These are phyloP conservation scores for Zonitis immaculata DNA, from an alignment of 2,888 invertebrate genomes.

Conservation along the genomic window DNA sequence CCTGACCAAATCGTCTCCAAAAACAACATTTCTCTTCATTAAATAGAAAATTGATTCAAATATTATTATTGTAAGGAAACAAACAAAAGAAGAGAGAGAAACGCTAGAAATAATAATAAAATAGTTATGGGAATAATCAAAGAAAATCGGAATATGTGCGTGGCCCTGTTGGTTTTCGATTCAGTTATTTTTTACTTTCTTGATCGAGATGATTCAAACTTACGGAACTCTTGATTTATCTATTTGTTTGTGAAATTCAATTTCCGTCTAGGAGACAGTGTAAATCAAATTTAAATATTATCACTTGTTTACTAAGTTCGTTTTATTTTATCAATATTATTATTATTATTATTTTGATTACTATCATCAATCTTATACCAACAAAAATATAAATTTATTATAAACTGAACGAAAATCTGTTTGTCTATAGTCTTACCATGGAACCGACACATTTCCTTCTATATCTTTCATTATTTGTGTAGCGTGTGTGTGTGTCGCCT, in stretches of 20 bases:
- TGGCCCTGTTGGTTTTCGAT: no score
- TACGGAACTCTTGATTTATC: conserved; percentile 32
- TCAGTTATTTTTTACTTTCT: no score
- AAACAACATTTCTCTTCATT: neutral
- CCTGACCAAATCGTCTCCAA: conserved; percentile 10
- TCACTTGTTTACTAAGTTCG: conserved; percentile 20
- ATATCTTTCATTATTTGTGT: no score
- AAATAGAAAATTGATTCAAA: conserved; percentile 7
- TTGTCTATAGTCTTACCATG: no score
- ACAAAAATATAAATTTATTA: conserved; percentile 14
- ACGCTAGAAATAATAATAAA: no score
- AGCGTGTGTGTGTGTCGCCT: no score
- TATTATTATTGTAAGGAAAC: neutral
- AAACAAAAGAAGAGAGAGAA: no score
- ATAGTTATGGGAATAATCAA: no score
- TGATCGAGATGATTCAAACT: conserved; percentile 16
- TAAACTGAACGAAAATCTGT: neutral
- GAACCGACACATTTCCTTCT: no score
- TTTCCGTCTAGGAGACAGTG: conserved; percentile 25
- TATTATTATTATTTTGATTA: conserved; percentile 1
- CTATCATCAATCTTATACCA: conserved; percentile 8
- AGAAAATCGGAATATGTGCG: no score
- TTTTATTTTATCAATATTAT: no score
- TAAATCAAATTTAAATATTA: conserved; percentile 31
- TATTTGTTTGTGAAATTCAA: conserved; percentile 39